Percentiles rank a stretch among this genome's conserved stretches.
Conservation (phyloP, 1,140 invertebrate genomes). For the Drosophila pseudoananassae region DNA sequence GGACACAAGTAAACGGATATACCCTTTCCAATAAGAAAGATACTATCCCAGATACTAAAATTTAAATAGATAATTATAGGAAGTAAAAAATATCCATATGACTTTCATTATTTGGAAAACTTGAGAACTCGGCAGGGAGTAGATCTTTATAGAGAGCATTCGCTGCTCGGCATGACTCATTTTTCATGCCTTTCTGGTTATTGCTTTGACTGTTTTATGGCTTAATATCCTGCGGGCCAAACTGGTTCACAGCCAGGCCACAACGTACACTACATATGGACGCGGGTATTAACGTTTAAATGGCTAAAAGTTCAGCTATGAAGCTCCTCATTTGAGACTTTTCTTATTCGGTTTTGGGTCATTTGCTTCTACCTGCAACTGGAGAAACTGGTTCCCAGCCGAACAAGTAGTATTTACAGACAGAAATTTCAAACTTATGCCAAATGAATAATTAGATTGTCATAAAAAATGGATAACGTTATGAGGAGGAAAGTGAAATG, state of each 20-base stretch:
- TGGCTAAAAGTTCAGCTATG: slow-evolving; percentile 49
- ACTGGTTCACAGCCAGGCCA: slow-evolving; percentile 62
- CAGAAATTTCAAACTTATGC: not conserved
- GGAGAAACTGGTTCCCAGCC: not conserved
- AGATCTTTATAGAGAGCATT: slow-evolving; percentile 18
- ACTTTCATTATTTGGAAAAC: too few relatives aligned
- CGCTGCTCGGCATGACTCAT: slow-evolving; percentile 15
- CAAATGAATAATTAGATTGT: slow-evolving; percentile 8
- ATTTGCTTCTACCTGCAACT: slow-evolving; percentile 8
- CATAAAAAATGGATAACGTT: not conserved
- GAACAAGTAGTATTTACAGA: too few relatives aligned
- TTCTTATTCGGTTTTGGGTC: slow-evolving; percentile 14
- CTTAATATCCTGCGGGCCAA: slow-evolving; percentile 74
- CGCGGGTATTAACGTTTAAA: slow-evolving; percentile 29
- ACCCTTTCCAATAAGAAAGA: not conserved
- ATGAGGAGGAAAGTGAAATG: slow-evolving; percentile 28
- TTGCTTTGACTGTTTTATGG: slow-evolving; percentile 62
- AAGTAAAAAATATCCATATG: too few relatives aligned
- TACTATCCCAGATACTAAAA: too few relatives aligned
- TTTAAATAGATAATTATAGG: not conserved
- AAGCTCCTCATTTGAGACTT: slow-evolving; percentile 37
- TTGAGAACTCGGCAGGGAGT: too few relatives aligned
- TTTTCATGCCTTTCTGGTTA: slow-evolving; percentile 34
- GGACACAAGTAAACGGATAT: slow-evolving; percentile 3
- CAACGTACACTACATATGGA: slow-evolving; percentile 22